Percentiles rank a stretch among this genome's conserved stretches.
These are phyloP conservation scores for Hartigia nigra DNA, from an alignment of 2,888 invertebrate genomes.

Conservation along the genomic window DNA sequence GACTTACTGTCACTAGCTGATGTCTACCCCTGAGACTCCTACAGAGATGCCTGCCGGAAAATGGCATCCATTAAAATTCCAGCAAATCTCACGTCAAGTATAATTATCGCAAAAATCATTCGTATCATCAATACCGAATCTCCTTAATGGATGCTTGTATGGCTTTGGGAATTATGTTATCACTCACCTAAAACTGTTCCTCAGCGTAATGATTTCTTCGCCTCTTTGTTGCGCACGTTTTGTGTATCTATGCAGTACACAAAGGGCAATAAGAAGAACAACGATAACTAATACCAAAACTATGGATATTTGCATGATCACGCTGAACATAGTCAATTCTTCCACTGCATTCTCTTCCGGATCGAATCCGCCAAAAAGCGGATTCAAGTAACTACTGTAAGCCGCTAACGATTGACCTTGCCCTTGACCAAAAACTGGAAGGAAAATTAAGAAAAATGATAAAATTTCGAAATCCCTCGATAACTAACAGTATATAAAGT, in stretches of 20 bases:
- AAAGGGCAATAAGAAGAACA: constrained; percentile 73
- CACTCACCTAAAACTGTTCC: constrained; percentile 74
- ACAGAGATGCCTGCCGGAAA: constrained; percentile 69
- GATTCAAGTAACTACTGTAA: constrained; percentile 81
- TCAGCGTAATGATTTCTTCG: constrained; percentile 76
- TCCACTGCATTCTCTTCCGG: constrained; percentile 62
- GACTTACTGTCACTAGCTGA: constrained; percentile 73
- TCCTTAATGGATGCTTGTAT: too few relatives aligned
- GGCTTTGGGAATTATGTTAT: not conserved
- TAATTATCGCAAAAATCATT: not conserved
- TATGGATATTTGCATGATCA: constrained; percentile 77
- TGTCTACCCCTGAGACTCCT: constrained; percentile 77
- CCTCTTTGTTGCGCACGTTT: constrained; percentile 75
- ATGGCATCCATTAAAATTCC: constrained; percentile 45
- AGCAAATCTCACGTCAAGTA: not conserved
- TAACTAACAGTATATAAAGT: constrained; percentile 3
- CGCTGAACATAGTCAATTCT: constrained; percentile 68
- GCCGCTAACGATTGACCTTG: constrained; percentile 70
- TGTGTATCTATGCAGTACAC: constrained; percentile 74
- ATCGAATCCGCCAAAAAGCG: constrained; percentile 78
- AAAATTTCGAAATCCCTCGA: constrained; percentile 15
- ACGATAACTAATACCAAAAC: constrained; percentile 74
- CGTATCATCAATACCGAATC: too few relatives aligned
- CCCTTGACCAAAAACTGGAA: constrained; percentile 68
- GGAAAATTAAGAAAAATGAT: constrained; percentile 14